These are phyloP conservation scores for Axis porcinus DNA, from an alignment of 2,113 vertebrate species.

Conservation along the genomic window DNA sequence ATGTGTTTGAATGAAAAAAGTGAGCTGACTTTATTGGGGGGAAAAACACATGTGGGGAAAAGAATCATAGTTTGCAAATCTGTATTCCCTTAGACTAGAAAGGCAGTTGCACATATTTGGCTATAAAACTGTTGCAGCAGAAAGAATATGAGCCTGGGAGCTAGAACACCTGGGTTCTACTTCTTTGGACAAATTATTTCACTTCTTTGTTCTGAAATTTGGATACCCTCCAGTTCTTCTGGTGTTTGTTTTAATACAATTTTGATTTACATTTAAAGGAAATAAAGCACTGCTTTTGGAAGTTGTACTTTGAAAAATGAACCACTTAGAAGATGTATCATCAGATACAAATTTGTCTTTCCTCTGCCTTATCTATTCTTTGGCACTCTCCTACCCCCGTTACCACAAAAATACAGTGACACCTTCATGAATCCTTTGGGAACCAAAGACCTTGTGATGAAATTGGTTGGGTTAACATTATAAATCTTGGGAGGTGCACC, in stretches of 20 bases:
- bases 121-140: not conserved
- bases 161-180: not conserved
- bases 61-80: not conserved
- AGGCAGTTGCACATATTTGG: not conserved
- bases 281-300: not conserved
- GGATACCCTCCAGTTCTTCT: not conserved
- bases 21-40: not conserved
- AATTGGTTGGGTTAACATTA: not conserved
- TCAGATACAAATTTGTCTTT: not conserved
- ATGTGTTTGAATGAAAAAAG: not conserved
- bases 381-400: not conserved
- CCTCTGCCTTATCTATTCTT: not conserved
- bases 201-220: not conserved
- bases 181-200: not conserved
- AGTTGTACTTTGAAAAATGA: not conserved
- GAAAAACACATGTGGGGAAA: fast-evolving
- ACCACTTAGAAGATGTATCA: not conserved
- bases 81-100: not conserved
- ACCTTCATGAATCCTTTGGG: not conserved
- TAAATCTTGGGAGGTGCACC: not conserved
- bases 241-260: not conserved
- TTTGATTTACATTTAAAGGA: not conserved
- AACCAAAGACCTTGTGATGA: not conserved
- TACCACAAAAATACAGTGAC: not conserved
- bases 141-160: not conserved